These are phyloP conservation scores for Mungos mungo DNA, from an alignment of 2,113 vertebrate genomes.

Conservation along the genomic window DNA sequence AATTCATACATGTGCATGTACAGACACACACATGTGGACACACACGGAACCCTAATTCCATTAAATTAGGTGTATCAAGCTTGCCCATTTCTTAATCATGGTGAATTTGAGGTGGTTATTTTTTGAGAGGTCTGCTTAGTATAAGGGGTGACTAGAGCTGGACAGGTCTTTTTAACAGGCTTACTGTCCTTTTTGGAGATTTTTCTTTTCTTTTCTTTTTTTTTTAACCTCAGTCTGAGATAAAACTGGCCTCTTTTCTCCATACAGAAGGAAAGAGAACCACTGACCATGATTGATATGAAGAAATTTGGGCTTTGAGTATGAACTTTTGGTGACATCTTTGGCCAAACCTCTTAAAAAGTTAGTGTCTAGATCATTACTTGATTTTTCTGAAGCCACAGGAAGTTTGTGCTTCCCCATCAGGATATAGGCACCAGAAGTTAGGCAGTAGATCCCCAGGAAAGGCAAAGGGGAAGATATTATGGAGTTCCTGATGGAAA, in stretches of 20 bases:
- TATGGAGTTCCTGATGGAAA: background rate
- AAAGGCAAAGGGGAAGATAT: background rate
- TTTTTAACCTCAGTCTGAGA: background rate
- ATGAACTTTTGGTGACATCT: background rate
- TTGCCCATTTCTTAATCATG: background rate
- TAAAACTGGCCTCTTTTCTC: background rate
- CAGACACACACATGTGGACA: background rate
- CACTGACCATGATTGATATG: background rate
- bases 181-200: background rate
- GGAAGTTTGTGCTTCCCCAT: background rate
- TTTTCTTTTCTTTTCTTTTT: background rate
- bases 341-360: background rate
- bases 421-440: background rate
- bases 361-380: background rate
- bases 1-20: background rate
- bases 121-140: background rate
- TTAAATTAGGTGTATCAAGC: background rate
- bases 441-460: background rate
- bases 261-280: background rate
- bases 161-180: background rate
- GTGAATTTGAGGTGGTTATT: background rate
- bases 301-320: slow-evolving; percentile 1
- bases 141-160: background rate
- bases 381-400: background rate
- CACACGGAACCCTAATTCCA: background rate